A percentile compares a stretch with the other conserved stretches of the same genome.
Conservation (phyloP, 2,888 invertebrate genomes). For the Amphipyra berbera region DNA sequence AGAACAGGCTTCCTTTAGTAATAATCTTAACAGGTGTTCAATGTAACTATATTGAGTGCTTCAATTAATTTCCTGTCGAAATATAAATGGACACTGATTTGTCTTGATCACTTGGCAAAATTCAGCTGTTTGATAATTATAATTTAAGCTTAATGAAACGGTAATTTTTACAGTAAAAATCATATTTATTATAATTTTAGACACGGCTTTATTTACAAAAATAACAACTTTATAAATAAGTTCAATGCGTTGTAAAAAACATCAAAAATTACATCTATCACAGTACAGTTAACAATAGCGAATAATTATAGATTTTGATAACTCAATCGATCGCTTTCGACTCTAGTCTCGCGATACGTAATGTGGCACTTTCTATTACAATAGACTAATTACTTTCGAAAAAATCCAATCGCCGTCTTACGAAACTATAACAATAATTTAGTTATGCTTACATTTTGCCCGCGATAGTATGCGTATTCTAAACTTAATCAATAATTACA, state of each 20-base stretch:
- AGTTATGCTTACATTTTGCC: slow-evolving; percentile 40
- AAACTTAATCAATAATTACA: slow-evolving; percentile 9
- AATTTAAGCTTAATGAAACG: too few species aligned
- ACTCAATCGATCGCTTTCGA: slow-evolving; percentile 63
- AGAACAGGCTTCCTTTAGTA: slow-evolving; percentile 31
- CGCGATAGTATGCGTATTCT: slow-evolving; percentile 13
- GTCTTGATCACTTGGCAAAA: background rate
- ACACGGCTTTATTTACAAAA: slow-evolving; percentile 59
- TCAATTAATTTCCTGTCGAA: slow-evolving; percentile 2
- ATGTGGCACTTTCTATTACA: slow-evolving; percentile 78
- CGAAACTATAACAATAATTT: slow-evolving; percentile 53
- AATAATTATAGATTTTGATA: slow-evolving; percentile 57
- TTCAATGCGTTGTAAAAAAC: slow-evolving; percentile 38
- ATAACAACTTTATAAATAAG: slow-evolving; percentile 61
- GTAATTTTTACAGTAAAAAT: too few species aligned
- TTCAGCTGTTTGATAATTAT: background rate
- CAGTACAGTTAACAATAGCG: slow-evolving; percentile 67
- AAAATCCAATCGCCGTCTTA: slow-evolving; percentile 52
- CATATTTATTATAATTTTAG: slow-evolving; percentile 16
- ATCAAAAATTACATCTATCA: slow-evolving; percentile 75
- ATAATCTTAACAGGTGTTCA: slow-evolving; percentile 13
- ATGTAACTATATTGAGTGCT: slow-evolving; percentile 8
- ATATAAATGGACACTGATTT: too few species aligned
- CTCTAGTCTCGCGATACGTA: slow-evolving; percentile 57
- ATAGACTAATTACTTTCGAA: slow-evolving; percentile 62